Conservation (phyloP, 2,113 vertebrate genomes). For the Chinchilla lanigera region DNA sequence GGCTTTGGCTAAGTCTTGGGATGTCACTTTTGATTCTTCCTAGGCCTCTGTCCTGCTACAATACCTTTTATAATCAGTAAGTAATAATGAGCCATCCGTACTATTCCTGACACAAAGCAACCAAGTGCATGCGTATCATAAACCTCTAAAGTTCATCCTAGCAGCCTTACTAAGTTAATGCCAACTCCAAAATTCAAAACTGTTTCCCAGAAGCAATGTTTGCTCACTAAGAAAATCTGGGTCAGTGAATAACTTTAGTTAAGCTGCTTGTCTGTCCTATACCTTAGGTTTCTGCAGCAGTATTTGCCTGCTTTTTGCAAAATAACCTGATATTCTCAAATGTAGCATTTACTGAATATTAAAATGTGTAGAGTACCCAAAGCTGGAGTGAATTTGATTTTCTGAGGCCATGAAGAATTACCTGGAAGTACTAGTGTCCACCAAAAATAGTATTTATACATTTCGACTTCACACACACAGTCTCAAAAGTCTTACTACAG, state of each 20-base stretch:
- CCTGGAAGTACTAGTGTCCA: slow-evolving; percentile 32
- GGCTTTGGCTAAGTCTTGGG: rapidly evolving
- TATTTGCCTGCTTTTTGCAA: slow-evolving; percentile 39
- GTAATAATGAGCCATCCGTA: not conserved
- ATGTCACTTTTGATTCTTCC: not conserved
- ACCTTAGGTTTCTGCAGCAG: not conserved
- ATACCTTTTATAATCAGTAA: not conserved
- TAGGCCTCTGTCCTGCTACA: not conserved
- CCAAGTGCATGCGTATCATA: not conserved
- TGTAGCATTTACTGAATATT: not conserved
- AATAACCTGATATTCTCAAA: slow-evolving; percentile 3
- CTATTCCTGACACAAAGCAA: not conserved
- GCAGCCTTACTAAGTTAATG: not conserved
- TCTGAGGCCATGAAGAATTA: slow-evolving; percentile 22
- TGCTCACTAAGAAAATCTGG: slow-evolving; percentile 40
- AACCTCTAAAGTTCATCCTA: not conserved
- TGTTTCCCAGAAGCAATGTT: not conserved
- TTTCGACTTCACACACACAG: not conserved
- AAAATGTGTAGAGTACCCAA: slow-evolving; percentile 3
- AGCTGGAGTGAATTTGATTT: slow-evolving; percentile 34
- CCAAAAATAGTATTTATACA: not conserved
- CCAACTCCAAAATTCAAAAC: not conserved
- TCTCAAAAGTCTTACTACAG: not conserved
- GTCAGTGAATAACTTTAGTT: not conserved
- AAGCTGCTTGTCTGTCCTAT: not conserved